phyloP scores from a whole-genome alignment of 2,888 invertebrate species.

The Eurytoma adleriae region DNA sequence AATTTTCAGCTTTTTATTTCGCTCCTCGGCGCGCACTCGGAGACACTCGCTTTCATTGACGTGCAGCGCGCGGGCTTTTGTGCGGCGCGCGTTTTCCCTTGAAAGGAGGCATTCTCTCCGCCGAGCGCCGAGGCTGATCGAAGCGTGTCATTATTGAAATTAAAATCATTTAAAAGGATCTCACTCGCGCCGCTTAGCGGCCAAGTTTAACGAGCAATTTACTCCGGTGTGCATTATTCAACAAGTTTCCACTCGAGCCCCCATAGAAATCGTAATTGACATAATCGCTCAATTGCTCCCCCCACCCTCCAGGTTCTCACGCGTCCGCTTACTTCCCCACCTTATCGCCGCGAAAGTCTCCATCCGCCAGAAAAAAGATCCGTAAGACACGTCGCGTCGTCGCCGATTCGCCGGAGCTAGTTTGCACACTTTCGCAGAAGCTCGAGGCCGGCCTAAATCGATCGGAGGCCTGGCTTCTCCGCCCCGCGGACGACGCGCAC shows the following conservation, averaged over 20 bases:
- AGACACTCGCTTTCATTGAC: constrained; percentile 1
- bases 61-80: neutral
- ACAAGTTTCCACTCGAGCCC: no score
- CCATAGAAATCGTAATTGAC: no score
- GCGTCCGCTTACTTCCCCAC: no score
- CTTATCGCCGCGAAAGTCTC: no score
- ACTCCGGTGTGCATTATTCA: no score
- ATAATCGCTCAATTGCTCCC: no score
- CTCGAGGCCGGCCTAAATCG: neutral
- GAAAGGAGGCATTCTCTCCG: neutral
- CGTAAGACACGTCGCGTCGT: no score
- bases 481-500: neutral
- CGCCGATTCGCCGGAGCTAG: no score
- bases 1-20: constrained; percentile 11
- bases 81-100: constrained; percentile 4
- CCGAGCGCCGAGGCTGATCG: constrained; percentile 1
- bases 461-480: neutral
- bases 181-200: neutral
- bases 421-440: no score
- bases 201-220: no score
- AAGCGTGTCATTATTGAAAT: constrained; percentile 29
- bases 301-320: no score
- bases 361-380: no score
- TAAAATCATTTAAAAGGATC: constrained; percentile 18
- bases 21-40: neutral